Evolutionary conservation across 2,888 invertebrate genomes (phyloP).

Genomic region (Argyresthia goedartella): DNA sequence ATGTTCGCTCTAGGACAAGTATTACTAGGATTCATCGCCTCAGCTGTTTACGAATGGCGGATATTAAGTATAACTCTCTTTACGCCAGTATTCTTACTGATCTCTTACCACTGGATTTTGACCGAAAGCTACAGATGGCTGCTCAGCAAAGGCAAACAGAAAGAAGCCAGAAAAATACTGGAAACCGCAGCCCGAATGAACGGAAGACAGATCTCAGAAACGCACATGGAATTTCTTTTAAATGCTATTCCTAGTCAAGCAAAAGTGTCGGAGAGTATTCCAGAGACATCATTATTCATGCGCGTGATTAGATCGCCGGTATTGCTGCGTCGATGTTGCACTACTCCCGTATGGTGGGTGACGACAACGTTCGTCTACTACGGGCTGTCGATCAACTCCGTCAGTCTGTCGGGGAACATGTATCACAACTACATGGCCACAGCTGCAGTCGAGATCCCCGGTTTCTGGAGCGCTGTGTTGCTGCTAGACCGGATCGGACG

Average conservation of each 20-base stretch:
- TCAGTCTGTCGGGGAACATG: slow-evolving; percentile 79
- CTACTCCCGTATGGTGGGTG: slow-evolving; percentile 83
- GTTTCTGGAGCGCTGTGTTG: slow-evolving; percentile 74
- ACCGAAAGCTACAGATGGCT: slow-evolving; percentile 85
- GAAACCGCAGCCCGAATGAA: slow-evolving; percentile 74
- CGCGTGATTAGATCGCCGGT: slow-evolving; percentile 65
- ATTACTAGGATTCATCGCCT: slow-evolving; percentile 75
- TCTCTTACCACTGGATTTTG: slow-evolving; percentile 76
- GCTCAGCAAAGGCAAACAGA: slow-evolving; percentile 74
- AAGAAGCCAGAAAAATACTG: slow-evolving; percentile 72
- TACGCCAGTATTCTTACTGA: slow-evolving; percentile 74
- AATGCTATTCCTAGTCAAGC: slow-evolving; percentile 32
- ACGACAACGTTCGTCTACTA: slow-evolving; percentile 85
- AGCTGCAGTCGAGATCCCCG: slow-evolving; percentile 78
- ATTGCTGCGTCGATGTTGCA: slow-evolving; percentile 71
- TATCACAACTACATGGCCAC: slow-evolving; percentile 81
- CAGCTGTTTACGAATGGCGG: slow-evolving; percentile 78
- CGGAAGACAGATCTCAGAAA: slow-evolving; percentile 59
- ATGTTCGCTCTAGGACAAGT: slow-evolving; percentile 82
- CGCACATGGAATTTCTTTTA: slow-evolving; percentile 43
- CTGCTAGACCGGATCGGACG: slow-evolving; percentile 75
- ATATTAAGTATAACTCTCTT: slow-evolving; percentile 75
- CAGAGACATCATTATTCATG: slow-evolving; percentile 27
- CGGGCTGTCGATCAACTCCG: slow-evolving; percentile 82
- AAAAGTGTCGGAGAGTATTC: slow-evolving; percentile 13